These are phyloP conservation scores for Caligus rogercresseyi DNA, from an alignment of 1,140 invertebrate genomes.

Conservation along the genomic window DNA sequence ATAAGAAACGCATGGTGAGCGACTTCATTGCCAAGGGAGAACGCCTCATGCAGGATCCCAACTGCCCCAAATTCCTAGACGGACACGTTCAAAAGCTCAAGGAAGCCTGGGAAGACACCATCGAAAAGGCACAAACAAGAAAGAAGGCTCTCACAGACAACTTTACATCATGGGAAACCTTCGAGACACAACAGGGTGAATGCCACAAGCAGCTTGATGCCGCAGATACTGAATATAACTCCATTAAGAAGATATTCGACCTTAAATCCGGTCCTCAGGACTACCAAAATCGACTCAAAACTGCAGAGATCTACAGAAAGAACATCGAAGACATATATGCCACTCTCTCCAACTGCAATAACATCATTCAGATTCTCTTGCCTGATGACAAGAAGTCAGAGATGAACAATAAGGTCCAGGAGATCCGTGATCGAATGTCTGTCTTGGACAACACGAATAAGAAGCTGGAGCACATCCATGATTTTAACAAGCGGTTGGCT, in stretches of 20 bases:
- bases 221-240: conserved; percentile 24
- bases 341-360: conserved; percentile 21
- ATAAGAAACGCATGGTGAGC: conserved; percentile 24
- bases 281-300: conserved; percentile 24
- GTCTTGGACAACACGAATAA: conserved; percentile 23
- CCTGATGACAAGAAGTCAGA: conserved; percentile 25
- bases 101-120: conserved; percentile 25
- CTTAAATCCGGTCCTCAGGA: conserved; percentile 24
- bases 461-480: conserved; percentile 20
- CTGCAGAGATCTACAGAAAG: conserved; percentile 22
- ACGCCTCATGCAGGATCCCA: conserved; percentile 23
- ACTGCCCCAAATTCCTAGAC: conserved; percentile 25
- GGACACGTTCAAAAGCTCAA: conserved; percentile 24
- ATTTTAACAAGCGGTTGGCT: conserved; percentile 21
- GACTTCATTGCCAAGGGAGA: conserved; percentile 24
- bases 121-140: conserved; percentile 22
- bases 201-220: conserved; percentile 23
- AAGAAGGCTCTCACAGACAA: conserved; percentile 21
- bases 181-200: conserved; percentile 23
- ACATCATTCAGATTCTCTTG: conserved; percentile 22
- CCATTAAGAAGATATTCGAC: conserved; percentile 25
- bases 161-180: conserved; percentile 24
- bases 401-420: conserved; percentile 24
- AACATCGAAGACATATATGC: conserved; percentile 22
- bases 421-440: conserved; percentile 22